Percentiles rank a stretch among this genome's conserved stretches.
Conservation (phyloP, 2,888 invertebrate genomes). For the Sepiola atlantica region DNA sequence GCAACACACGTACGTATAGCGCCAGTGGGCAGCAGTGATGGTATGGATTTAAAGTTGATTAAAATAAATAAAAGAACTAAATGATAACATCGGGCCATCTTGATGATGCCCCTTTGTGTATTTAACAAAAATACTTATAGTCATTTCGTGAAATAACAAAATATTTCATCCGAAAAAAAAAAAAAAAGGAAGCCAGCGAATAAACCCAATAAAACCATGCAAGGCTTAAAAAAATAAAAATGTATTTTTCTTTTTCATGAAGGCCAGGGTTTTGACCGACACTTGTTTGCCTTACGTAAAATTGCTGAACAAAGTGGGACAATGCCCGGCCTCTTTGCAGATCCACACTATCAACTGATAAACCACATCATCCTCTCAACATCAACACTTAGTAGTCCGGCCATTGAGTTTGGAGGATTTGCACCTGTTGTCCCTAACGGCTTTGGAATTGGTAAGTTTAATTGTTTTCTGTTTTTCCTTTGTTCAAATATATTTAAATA, state of each 20-base stretch:
- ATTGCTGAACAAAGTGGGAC: conserved; percentile 75
- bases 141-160: no score
- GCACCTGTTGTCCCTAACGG: conserved; percentile 94
- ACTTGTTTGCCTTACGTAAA: conserved; percentile 89
- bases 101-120: no score
- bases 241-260: conserved; percentile 53
- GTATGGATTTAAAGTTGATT: no score
- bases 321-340: conserved; percentile 82
- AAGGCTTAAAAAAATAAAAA: background rate
- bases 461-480: background rate
- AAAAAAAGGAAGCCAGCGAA: background rate
- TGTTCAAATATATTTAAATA: background rate
- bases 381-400: conserved; percentile 91
- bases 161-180: no score
- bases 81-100: no score
- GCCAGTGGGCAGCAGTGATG: no score
- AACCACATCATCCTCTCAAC: conserved; percentile 95
- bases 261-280: conserved; percentile 97
- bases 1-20: no score
- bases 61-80: no score
- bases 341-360: conserved; percentile 85
- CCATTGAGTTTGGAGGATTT: conserved; percentile 91
- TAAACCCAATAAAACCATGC: background rate
- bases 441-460: conserved; percentile 82
- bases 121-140: no score